Conservation (phyloP, 1,140 invertebrate species). For the Caerostris extrusa region DNA sequence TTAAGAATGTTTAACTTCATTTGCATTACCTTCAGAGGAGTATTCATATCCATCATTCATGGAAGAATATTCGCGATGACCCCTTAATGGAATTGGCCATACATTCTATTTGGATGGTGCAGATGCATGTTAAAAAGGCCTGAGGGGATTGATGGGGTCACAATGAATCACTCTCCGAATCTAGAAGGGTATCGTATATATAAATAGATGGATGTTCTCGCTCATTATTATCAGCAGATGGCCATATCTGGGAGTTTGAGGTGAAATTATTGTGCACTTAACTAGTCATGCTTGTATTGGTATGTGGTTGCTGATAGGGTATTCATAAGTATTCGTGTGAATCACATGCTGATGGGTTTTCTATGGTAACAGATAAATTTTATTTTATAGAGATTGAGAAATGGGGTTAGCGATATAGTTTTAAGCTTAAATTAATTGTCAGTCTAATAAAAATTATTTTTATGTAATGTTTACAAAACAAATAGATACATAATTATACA, state of each 20-base stretch:
- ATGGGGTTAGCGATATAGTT: no score
- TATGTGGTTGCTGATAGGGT: neutral
- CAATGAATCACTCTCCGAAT: neutral
- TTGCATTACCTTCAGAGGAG: no score
- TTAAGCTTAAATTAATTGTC: no score
- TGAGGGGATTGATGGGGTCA: neutral
- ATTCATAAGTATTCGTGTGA: neutral
- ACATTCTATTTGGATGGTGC: neutral
- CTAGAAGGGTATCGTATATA: neutral
- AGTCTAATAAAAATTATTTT: no score
- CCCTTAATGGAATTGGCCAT: neutral
- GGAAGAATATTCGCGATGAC: neutral
- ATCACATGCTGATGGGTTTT: no score
- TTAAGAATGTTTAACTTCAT: no score
- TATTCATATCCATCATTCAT: neutral
- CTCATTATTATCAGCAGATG: neutral
- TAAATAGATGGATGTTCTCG: neutral
- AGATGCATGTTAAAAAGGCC: neutral
- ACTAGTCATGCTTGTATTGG: neutral
- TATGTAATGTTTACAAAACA: no score
- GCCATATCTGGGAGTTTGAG: neutral
- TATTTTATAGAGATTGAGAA: no score
- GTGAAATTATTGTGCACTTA: neutral
- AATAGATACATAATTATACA: no score
- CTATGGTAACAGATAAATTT: no score